Base-by-base conservation (phyloP, 1,140 invertebrate genomes). In the Saccostrea glomerata region DNA sequence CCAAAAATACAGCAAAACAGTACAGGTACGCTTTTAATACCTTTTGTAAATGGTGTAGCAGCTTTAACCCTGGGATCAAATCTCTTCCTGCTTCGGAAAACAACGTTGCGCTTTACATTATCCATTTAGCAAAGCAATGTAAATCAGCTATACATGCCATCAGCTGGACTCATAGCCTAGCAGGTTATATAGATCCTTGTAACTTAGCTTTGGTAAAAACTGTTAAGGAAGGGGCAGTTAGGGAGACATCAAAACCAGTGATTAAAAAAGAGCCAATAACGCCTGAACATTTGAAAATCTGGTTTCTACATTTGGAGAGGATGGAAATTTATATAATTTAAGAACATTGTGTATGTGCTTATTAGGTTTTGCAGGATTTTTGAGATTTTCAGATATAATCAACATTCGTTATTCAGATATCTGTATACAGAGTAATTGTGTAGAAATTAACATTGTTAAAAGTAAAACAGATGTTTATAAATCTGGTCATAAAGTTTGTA, bases 391-490 rank as follows among this genome's bases (percentile, higher is more conserved):
- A 25, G 89, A 89, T 2, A 13, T 58, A 58, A 4, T 58, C 5
- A 58, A 89, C 56, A 82, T 90, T n/a, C 47, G 20, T 13, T 17
- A 47, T 17, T 87, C 85, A 25, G 87, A 88, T 77, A 82, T 88
- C 7, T 13, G 54, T 60, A 84, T 90, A 54, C 63, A 86, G 58
- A 13, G 1, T 13, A 20, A 5, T 3, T 58, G 56, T 58, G 56
- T 58, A 87, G 56, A 20, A 20, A 77, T 90, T 86, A 85, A 85
- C 36, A 88, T 90, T 15, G 85, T 73, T 47, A 85, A 55, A 15
- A 84, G 87, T 63, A 88, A 90, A 36, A 36, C 30, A 36, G 89
- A 90, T 56, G 73, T 86, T 36, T 90, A 90, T 36, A 86, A 82
- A 84, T 77, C 86, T 47, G 87, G 89, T 20, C 12, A 84, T 20